A percentile compares a stretch with the other conserved stretches of the same genome.
phyloP scores from a whole-genome alignment of 2,113 vertebrate genomes.

The Choloepus hoffmanni region DNA sequence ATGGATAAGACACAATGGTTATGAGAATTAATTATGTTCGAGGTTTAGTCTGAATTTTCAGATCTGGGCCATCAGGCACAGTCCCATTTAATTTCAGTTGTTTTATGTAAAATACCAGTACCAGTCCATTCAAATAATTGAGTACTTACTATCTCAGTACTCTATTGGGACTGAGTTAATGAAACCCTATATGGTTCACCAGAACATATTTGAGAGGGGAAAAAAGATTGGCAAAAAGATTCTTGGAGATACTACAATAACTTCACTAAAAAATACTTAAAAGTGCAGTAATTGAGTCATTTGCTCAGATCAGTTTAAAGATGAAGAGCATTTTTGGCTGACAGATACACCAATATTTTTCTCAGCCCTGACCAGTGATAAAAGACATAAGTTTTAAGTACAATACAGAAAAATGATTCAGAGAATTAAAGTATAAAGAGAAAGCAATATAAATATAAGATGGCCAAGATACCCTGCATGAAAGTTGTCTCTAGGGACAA shows the following conservation, averaged over 20 bases:
- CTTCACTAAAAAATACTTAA: not conserved
- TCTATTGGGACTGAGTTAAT: conserved; percentile 10
- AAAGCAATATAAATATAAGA: not conserved
- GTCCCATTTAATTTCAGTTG: not conserved
- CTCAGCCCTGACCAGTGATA: not conserved
- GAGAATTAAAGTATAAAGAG: conserved; percentile 12
- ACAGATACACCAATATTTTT: not conserved
- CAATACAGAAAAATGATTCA: conserved; percentile 15
- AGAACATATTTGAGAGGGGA: not conserved
- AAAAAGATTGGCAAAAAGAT: conserved; percentile 17
- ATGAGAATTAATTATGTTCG: not conserved
- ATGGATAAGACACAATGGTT: not conserved
- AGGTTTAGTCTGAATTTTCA: conserved; percentile 15
- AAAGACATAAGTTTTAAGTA: not conserved
- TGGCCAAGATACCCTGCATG: not conserved
- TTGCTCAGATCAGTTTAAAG: not conserved
- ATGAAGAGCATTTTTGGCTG: not conserved
- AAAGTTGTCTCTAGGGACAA: conserved; percentile 7
- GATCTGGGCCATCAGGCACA: not conserved
- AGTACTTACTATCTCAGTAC: conserved; percentile 8
- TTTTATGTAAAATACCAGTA: conserved; percentile 38
- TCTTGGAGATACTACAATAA: conserved; percentile 5
- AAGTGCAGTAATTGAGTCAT: conserved; percentile 22
- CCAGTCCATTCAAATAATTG: not conserved
- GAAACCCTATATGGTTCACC: not conserved